Evolutionary conservation across 2,113 vertebrate genomes (phyloP), one percentile per base, ranked within the genome.

Genomic region (Sebastes fasciatus): DNA sequence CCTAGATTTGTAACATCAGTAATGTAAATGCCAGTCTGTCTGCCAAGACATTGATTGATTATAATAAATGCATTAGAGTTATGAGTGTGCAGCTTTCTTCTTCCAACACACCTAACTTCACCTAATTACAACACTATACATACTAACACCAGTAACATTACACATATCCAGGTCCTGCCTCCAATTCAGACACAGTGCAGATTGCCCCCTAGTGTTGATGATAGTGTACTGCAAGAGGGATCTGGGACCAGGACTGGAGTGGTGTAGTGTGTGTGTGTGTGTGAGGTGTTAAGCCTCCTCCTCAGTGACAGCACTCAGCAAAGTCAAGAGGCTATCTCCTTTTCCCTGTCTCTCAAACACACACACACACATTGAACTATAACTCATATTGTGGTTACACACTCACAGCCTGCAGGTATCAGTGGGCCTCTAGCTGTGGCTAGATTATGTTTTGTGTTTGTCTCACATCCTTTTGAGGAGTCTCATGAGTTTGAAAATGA

Each of bases 251-350:
- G 45, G 40, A 42, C 42, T 46, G 8, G 46, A 45, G 40, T 26
- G 6, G 11, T 55, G 26, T 70, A 62, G 79, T 80, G 76, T 74
- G 61, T 21, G 76, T 74, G 61, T 21, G 75, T 68, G 85, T 74
- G 57, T 62, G 77, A 74, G 64, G 57, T 49, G 74, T 77, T 66
- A 79, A 85, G 51, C 16, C 74, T 78, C 14, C 54, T 42, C 60
- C 84, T 82, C 89, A 76, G 11, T 65, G 69, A 85, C 70, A 89
- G 64, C 82, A 78, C 86, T 86, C 79, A 71, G n/a, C 46, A 40
- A 72, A 85, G 88, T 81, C 84, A 85, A 73, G 82, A 79, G 74
- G 74, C 86, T 83, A 75, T 84, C 90, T 84, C 57, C 61, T 66
- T 60, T 51, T 78, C 46, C 13, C 65, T 74, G 52, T 72, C 34